A percentile compares a stretch with the other conserved stretches of the same genome.
Evolutionary conservation across 2,888 invertebrate species (phyloP).

Genomic region (Tiliacea citrago): DNA sequence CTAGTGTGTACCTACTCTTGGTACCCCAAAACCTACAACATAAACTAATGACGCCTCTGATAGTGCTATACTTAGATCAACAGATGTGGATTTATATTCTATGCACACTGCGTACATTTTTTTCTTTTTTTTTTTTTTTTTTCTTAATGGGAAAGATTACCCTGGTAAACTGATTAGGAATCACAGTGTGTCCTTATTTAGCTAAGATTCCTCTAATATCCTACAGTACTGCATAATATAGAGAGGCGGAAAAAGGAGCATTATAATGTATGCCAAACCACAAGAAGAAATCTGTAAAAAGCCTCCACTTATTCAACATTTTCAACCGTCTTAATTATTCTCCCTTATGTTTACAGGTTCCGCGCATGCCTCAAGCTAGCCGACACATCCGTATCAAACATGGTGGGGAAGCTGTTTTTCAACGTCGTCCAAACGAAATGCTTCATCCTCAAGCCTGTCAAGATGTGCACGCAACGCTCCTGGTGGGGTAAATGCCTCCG

Average conservation of each 20-base stretch:
- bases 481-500: slow-evolving; percentile 96
- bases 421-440: slow-evolving; percentile 98
- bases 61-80: not conserved
- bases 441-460: slow-evolving; percentile 95
- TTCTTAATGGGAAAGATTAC: too few relatives aligned
- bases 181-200: not conserved
- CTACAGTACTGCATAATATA: not conserved
- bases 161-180: not conserved
- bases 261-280: not conserved
- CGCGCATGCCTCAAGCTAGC: slow-evolving; percentile 97
- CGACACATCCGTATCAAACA: slow-evolving; percentile 95
- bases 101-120: not conserved
- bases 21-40: not conserved
- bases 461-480: slow-evolving; percentile 93
- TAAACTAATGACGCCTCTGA: not conserved
- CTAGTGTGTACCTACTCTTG: not conserved
- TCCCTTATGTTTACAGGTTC: slow-evolving; percentile 91
- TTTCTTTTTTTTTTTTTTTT: too few relatives aligned
- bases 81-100: not conserved
- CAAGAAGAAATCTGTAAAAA: too few relatives aligned
- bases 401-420: slow-evolving; percentile 98
- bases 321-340: not conserved
- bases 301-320: not conserved
- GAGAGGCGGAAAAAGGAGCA: not conserved
- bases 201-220: not conserved